Evolutionary conservation across 2,888 invertebrate genomes (phyloP).

Genomic region (Melipona bicolor): DNA sequence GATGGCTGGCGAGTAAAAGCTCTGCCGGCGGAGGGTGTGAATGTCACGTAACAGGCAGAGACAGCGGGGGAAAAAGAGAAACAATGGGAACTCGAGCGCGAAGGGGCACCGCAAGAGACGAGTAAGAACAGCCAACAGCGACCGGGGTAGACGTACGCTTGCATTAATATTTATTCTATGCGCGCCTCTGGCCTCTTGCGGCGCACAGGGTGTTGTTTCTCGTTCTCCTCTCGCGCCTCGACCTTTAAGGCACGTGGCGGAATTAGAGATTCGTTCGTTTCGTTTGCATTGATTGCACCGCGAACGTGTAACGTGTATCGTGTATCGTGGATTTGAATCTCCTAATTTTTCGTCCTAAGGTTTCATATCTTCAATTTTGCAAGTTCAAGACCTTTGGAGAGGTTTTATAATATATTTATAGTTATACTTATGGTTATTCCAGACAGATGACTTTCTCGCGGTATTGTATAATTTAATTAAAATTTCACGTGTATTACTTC

Average conservation of each 20-base stretch:
- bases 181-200: slow-evolving; percentile 20
- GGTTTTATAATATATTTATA: neutral
- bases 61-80: slow-evolving; percentile 44
- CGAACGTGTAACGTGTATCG: no score
- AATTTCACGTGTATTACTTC: no score
- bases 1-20: slow-evolving; percentile 50
- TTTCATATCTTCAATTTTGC: no score
- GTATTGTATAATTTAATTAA: no score
- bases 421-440: neutral
- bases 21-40: slow-evolving; percentile 34
- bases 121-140: slow-evolving; percentile 40
- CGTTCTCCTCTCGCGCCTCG: neutral
- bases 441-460: neutral
- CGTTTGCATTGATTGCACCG: slow-evolving; percentile 28
- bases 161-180: slow-evolving; percentile 68
- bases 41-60: slow-evolving; percentile 44
- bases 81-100: slow-evolving; percentile 60
- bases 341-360: no score
- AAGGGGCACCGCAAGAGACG: slow-evolving; percentile 20
- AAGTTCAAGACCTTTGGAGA: neutral
- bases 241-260: slow-evolving; percentile 3
- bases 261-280: slow-evolving; percentile 10
- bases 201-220: neutral
- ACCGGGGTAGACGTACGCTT: slow-evolving; percentile 36
- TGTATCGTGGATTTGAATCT: neutral